phyloP scores from a whole-genome alignment of 2,113 vertebrate species.

The Sterrhoptilus dennistouni region DNA sequence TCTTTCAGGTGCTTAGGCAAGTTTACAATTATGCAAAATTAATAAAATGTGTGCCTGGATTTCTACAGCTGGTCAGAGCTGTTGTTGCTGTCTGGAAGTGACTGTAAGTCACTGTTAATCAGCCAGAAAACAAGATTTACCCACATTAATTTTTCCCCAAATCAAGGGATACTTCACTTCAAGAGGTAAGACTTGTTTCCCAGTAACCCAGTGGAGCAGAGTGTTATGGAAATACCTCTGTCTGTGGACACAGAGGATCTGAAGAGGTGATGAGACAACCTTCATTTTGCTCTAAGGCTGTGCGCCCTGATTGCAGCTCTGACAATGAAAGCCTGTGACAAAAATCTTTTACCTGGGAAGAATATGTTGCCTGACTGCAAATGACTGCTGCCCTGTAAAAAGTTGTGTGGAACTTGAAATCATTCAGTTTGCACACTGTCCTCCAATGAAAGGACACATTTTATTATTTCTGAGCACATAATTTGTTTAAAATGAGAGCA shows the following conservation, averaged over 20 bases:
- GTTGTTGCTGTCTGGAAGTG: not conserved
- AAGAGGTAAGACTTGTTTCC: not conserved
- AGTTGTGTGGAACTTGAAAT: not conserved
- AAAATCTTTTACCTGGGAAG: not conserved
- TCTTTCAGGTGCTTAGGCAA: not conserved
- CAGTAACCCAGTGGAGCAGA: not conserved
- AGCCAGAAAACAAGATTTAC: not conserved
- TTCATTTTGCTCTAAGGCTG: not conserved
- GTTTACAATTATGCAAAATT: not conserved
- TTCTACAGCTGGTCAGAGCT: conserved; percentile 4
- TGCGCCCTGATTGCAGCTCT: not conserved
- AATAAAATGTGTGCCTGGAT: not conserved
- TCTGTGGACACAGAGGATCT: not conserved
- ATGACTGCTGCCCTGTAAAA: not conserved
- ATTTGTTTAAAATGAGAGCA: not conserved
- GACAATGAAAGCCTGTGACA: not conserved
- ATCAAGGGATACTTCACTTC: not conserved
- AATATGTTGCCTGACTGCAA: not conserved
- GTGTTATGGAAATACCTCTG: not conserved
- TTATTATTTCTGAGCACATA: not conserved
- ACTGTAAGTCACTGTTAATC: not conserved
- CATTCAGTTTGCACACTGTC: not conserved
- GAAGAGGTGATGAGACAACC: not conserved
- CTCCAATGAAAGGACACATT: accelerated
- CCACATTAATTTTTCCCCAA: not conserved